Evolutionary conservation across 2,797 vertebrate genomes (phyloP).

Genomic region (Catamblyrhynchus diadema): DNA sequence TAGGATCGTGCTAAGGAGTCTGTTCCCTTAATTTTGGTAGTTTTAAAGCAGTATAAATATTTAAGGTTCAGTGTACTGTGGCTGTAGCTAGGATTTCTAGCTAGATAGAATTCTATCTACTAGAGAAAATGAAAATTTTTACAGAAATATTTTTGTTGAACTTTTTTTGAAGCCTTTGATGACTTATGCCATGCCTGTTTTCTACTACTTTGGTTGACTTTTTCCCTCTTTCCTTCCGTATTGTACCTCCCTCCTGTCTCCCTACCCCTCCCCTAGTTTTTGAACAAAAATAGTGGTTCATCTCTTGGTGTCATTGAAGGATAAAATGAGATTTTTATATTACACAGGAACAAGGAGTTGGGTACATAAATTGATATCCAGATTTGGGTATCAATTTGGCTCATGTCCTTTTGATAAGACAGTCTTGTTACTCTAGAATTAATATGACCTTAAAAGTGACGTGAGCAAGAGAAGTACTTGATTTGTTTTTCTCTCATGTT

Average conservation of each 20-base stretch:
- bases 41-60: neutral
- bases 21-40: neutral
- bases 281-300: neutral
- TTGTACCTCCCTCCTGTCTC: neutral
- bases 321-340: neutral
- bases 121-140: neutral
- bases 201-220: neutral
- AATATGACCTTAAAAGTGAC: neutral
- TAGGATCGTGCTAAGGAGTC: neutral
- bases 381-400: neutral
- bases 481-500: neutral
- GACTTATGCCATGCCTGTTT: neutral
- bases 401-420: neutral
- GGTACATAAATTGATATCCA: neutral
- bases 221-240: rapidly evolving
- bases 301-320: neutral
- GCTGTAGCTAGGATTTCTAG: neutral
- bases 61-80: neutral
- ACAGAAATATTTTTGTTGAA: neutral
- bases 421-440: neutral
- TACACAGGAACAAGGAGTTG: neutral
- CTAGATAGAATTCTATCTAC: neutral
- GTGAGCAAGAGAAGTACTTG: neutral
- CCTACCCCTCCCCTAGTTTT: neutral
- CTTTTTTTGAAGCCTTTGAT: neutral